Evolutionary conservation across 2,888 invertebrate species (phyloP), one percentile per base, ranked within the genome.

Genomic region (Acronicta alni): DNA sequence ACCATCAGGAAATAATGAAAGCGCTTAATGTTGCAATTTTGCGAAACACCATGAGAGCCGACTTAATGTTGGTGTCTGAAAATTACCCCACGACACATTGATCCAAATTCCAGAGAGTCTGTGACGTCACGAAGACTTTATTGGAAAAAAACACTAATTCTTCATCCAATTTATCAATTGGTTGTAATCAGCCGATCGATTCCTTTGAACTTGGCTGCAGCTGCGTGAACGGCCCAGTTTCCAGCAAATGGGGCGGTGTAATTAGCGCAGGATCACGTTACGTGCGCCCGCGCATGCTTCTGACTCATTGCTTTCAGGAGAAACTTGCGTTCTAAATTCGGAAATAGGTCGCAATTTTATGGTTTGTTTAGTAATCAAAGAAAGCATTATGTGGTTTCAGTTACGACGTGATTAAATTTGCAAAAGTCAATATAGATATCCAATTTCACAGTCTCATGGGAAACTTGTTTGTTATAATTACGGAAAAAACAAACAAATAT

Each of bases 121-220:
- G 39, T 74, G 70, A 74, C 71, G 66, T 61, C 61, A 69, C 10
- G 1, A n/a, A 18, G 46, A 41, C 39, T 32, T 45, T 46, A 32
- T 56, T 44, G 17, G 4, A 15, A 41, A 66, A 68, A 68, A 49
- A 17, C 38, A 38, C 39, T 41, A 42, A 35, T 37, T 16, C 14
- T 43, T 15, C 80, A 38, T 16, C 81, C 77, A 86, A 88, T 89
- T 87, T 82, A 82, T 79, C 86, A 89, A 90, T 89, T 86, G 83
- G 71, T 67, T 30, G 75, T 85, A 88, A 88, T 84, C 81, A 75
- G 58, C 47, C 61, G 77, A 84, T 88, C 80, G 83, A 83, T 87
- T 86, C 82, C 72, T 74, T 77, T 74, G 82, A 84, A 80, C 75
- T 80, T 66, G 57, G 72, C 67, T 59, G 57, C 71, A 58, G 68